These are phyloP conservation scores for Passer domesticus DNA, from an alignment of 2,113 vertebrate species.

Conservation along the genomic window DNA sequence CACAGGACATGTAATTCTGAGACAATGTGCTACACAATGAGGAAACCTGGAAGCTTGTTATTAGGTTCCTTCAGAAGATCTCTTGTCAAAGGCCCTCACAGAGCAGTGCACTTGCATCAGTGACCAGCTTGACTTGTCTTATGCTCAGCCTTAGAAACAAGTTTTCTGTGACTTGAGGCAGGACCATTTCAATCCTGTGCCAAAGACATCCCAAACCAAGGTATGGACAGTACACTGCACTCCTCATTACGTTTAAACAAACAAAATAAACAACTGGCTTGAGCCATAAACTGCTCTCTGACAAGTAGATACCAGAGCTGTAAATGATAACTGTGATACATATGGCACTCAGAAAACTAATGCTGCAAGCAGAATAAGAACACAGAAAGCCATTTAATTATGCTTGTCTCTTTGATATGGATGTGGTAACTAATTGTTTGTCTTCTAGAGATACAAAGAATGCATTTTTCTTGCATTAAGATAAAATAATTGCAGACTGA, in stretches of 20 bases:
- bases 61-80: not conserved
- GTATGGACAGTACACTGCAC: not conserved
- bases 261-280: not conserved
- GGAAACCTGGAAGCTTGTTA: not conserved
- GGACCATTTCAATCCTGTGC: not conserved
- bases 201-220: not conserved
- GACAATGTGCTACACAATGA: not conserved
- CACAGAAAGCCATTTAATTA: not conserved
- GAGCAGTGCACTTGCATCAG: not conserved
- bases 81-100: not conserved
- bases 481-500: not conserved
- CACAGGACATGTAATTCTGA: not conserved
- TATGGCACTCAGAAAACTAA: not conserved
- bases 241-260: not conserved
- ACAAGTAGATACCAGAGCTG: not conserved
- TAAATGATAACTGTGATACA: fast-evolving
- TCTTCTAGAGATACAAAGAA: not conserved
- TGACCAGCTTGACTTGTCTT: not conserved
- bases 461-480: not conserved
- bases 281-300: not conserved
- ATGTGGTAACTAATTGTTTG: not conserved
- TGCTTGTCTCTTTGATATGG: not conserved
- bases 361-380: not conserved
- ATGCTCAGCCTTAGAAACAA: not conserved
- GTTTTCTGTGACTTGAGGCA: fast-evolving